These are phyloP conservation scores for Heliconius aoede DNA, from an alignment of 2,888 invertebrate species.

Conservation along the genomic window DNA sequence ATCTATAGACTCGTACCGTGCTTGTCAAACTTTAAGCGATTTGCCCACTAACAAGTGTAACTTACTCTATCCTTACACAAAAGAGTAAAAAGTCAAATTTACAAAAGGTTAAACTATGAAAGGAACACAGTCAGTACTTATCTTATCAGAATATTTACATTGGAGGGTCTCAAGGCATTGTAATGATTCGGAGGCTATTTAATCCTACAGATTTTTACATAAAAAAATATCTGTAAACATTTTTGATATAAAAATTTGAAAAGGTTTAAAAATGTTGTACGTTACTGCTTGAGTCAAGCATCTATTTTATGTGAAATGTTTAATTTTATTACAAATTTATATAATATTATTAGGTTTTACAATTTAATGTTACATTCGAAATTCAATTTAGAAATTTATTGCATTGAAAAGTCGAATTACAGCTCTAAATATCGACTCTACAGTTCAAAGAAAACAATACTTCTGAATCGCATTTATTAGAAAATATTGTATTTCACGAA, in stretches of 20 bases:
- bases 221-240: neutral
- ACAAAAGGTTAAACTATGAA: constrained; percentile 54
- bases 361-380: neutral
- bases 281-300: neutral
- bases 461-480: neutral
- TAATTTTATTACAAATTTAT: neutral
- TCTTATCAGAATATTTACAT: constrained; percentile 60
- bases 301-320: neutral
- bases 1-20: constrained; percentile 30
- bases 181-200: constrained; percentile 35
- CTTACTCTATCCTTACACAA: constrained; percentile 43
- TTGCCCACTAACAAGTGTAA: constrained; percentile 45
- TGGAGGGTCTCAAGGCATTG: constrained; percentile 57
- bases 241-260: neutral
- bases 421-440: neutral
- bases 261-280: neutral
- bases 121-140: constrained; percentile 58
- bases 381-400: neutral
- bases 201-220: neutral
- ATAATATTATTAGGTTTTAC: neutral
- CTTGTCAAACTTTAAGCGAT: constrained; percentile 38
- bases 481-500: neutral
- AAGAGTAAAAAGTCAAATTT: constrained; percentile 50
- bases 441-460: neutral
- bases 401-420: neutral